These are phyloP conservation scores for Rhagonycha lutea DNA, from an alignment of 2,888 invertebrate genomes.

Conservation along the genomic window DNA sequence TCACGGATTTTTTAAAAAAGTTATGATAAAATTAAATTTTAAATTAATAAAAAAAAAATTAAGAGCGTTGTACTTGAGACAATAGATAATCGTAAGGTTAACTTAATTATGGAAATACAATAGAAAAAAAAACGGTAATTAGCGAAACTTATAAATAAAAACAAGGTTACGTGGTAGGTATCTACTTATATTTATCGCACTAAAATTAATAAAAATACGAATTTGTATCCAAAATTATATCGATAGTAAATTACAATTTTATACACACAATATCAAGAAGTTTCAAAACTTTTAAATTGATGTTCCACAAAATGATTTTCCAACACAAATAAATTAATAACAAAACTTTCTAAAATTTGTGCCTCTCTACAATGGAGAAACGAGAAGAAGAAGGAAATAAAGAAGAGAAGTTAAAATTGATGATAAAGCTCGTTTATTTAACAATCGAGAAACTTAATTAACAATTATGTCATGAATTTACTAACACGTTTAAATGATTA, in stretches of 20 bases:
- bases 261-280: neutral
- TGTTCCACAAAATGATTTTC: neutral
- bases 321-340: neutral
- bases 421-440: slow-evolving; percentile 4
- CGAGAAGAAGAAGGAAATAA: neutral
- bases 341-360: neutral
- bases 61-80: neutral
- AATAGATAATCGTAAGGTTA: neutral
- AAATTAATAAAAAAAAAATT: neutral
- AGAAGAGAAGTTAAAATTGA: slow-evolving; percentile 2
- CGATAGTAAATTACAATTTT: neutral
- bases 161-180: neutral
- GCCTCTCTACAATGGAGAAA: neutral
- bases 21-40: neutral
- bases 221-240: neutral
- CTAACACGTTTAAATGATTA: neutral
- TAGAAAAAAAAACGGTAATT: neutral
- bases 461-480: neutral
- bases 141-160: neutral
- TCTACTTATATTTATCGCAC: neutral
- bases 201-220: neutral
- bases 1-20: neutral
- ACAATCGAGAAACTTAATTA: slow-evolving; percentile 4
- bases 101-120: neutral
- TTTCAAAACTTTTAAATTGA: neutral